Base-by-base conservation (phyloP, 2,888 invertebrate genomes). In the Dryocosmus kuriphilus region DNA sequence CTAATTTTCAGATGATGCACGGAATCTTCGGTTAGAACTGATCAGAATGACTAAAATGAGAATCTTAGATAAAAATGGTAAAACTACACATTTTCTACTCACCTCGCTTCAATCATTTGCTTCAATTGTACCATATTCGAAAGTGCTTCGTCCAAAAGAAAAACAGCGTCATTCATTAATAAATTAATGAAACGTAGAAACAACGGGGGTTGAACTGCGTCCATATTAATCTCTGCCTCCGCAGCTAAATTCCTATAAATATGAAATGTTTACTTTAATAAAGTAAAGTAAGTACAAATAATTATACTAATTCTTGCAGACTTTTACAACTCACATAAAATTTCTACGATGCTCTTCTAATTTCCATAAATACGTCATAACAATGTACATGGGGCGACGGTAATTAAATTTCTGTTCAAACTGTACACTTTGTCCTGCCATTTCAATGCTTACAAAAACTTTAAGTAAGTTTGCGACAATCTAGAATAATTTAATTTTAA, bases 381-480 rank as follows among this genome's bases (percentile, higher is more conserved):
- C 96, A 55, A 95, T 93, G 89, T 99, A 98, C 98, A 99, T 98
- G 2, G 98, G 98, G 60, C 97, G 94, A 30, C 98, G 94, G 90
- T 99, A 99, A 92, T 98, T 98, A 91, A 99, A 99, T 92, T 98
- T 99, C 91, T 98, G 98, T 90, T 98, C 98, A 90, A 98, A 98
- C 87, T 97, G 96, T 27, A 98, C 98, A 88, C 96, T 97, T 90
- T 98, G 97, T 0, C 98, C 98, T 0, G 98, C 98, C 97, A 98
- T 97, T 93, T 99, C 98, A 80, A 99, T 99, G 83, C 97, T 96
- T n/a, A 99, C 98, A 91, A 98, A 99, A 11, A 99, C 98, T 89
- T 97, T 95, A 77, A 98, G 92, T 38, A 99, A 92, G 88, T 95
- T 96, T 63, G 94, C 93, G 16, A 97, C 95, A 79, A 98, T 94